phyloP scores from a whole-genome alignment of 1,140 invertebrate species.

The Diorhabda carinulata region DNA sequence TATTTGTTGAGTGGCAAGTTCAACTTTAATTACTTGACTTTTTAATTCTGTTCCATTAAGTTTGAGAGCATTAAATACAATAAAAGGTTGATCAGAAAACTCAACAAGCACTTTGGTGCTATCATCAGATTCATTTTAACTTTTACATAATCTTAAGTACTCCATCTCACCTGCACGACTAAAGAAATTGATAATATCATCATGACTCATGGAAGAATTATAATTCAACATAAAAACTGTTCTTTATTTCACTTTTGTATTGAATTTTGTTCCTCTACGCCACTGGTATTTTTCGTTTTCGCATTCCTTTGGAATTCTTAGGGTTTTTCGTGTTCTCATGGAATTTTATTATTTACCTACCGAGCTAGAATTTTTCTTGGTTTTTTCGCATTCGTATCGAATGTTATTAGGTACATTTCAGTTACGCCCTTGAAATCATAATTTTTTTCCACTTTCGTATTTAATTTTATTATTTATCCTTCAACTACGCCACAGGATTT shows the following conservation, averaged over 20 bases:
- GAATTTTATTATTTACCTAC: too few species aligned
- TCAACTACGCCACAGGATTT: too few species aligned
- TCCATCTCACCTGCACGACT: conserved; percentile 87
- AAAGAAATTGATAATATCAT: conserved; percentile 84
- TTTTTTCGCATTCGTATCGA: too few species aligned
- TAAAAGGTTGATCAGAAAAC: conserved; percentile 85
- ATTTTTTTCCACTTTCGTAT: too few species aligned
- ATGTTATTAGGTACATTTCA: too few species aligned
- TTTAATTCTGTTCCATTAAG: conserved; percentile 75
- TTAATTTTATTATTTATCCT: too few species aligned
- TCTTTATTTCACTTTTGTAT: conserved; percentile 80
- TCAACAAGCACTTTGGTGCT: conserved; percentile 87
- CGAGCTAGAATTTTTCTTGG: too few species aligned
- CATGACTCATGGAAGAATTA: conserved; percentile 59
- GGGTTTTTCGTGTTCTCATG: too few species aligned
- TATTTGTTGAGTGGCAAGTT: conserved; percentile 87
- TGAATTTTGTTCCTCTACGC: too few species aligned
- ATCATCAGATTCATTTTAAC: conserved; percentile 63
- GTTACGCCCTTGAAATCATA: too few species aligned
- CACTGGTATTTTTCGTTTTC: too few species aligned
- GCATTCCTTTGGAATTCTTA: too few species aligned
- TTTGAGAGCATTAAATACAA: conserved; percentile 77
- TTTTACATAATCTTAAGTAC: conserved; percentile 87
- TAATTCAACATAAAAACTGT: conserved; percentile 82
- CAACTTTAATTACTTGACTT: conserved; percentile 64